Base-by-base conservation (phyloP, 2,888 invertebrate species). In the Osedax frankpressi region DNA sequence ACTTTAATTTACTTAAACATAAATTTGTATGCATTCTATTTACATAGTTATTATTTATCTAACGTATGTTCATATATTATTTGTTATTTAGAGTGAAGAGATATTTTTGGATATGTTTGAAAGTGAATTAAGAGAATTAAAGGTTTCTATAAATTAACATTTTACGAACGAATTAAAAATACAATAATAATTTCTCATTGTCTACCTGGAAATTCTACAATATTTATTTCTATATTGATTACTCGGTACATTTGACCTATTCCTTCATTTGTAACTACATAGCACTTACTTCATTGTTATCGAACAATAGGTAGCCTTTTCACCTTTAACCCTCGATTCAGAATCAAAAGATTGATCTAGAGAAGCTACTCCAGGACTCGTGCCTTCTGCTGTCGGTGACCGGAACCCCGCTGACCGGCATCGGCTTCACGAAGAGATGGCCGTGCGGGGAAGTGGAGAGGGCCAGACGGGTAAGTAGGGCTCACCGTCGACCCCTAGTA, bases 41-140 rank as follows among this genome's bases (percentile, higher is more conserved):
- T n/a, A n/a, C n/a, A n/a, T n/a, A n/a, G n/a, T n/a, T n/a, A n/a
- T n/a, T n/a, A n/a, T n/a, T n/a, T n/a, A n/a, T n/a, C n/a, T n/a
- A n/a, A n/a, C n/a, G n/a, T n/a, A n/a, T n/a, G n/a, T n/a, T n/a
- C n/a, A n/a, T n/a, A n/a, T n/a, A n/a, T n/a, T n/a, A n/a, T n/a
- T n/a, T n/a, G n/a, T 30, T 74, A 80, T 84, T 76, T 81, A 89
- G 88, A 92, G 92, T 79, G 96, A 97, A 86, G 96, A 97, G 82
- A 94, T 97, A 80, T 98, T 98, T 86, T 86, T 97, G 74, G 97
- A 98, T 83, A 92, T 98, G 89, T 98, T 98, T 84, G 97, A 98
- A 85, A 94, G 96, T 84, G 97, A 98, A 87, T 94, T 92, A 85
- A 91, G 91, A 82, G 94, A 95, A 85, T 92, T 96, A 89, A 90